Evolutionary conservation across 2,113 vertebrate species (phyloP), one percentile per base, ranked within the genome.

Genomic region (Lagopus muta): DNA sequence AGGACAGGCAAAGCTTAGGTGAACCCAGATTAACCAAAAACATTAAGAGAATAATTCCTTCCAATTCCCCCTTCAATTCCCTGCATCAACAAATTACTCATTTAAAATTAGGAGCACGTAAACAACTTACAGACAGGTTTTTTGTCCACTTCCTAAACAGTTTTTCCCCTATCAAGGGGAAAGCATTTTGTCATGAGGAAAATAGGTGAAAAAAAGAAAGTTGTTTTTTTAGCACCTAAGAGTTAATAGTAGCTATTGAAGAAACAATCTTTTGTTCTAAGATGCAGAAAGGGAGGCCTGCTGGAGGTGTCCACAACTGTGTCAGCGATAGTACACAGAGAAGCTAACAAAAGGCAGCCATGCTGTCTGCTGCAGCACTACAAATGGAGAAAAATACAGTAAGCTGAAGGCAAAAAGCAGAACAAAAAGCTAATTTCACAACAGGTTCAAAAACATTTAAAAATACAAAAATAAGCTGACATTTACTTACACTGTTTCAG

Each of bases 321-420:
- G 52, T 48, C 78, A 77, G 76, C 42, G 70, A 65, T 87, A 91
- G 77, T 75, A 81, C 62, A 79, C 72, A 78, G 88, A 93, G 52
- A 85, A 78, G 80, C 72, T 96, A 95, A 96, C 95, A 96, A 95
- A 97, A 96, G 89, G 89, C 90, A 95, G 95, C 84, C 91, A 95
- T 92, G 89, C 86, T 93, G 90, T n/a, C 94, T 89, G 90, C 87
- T 91, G 76, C 88, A 82, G 83, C 71, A 81, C 40, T 72, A 70
- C 70, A 81, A 91, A 62, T 47, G 55, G 77, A 88, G 43, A 45
- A 96, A 93, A 87, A 95, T 60, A 73, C 48, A 92, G 45, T 28
- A 61, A 90, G 21, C 47, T 57, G 54, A 38, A 25, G 25, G 22
- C 14, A 32, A 60, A 17, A 48, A 30, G n/a, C 21, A 92, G n/a